Conservation (phyloP, 2,113 vertebrate species). For the Gadus chalcogrammus region DNA sequence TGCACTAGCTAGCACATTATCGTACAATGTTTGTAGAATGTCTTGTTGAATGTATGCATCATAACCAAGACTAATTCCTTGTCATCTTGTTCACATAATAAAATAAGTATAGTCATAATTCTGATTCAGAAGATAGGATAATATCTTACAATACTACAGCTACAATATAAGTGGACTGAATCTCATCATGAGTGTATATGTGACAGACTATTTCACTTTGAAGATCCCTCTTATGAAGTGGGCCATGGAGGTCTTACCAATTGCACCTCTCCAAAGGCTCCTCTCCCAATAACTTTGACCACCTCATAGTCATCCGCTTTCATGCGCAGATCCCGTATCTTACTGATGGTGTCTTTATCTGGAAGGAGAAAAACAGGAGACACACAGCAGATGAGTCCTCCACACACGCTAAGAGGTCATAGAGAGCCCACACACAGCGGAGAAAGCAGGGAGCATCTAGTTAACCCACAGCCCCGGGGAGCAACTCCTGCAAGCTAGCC, state of each 20-base stretch:
- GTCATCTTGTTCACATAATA: not conserved
- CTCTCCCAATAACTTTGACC: slow-evolving; percentile 97
- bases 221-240: not conserved
- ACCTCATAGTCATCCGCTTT: slow-evolving; percentile 98
- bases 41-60: too few relatives aligned
- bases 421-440: not conserved
- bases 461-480: not conserved
- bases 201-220: too few relatives aligned
- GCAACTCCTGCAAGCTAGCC: not conserved
- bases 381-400: too few relatives aligned
- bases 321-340: slow-evolving; percentile 96
- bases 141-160: not conserved
- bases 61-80: too few relatives aligned
- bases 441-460: not conserved
- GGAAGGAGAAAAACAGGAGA: slow-evolving; percentile 26
- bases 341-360: slow-evolving; percentile 98
- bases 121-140: not conserved
- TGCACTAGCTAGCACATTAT: too few relatives aligned
- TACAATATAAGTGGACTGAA: too few relatives aligned
- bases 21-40: too few relatives aligned
- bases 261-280: slow-evolving; percentile 97
- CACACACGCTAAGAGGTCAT: too few relatives aligned
- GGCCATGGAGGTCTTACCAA: slow-evolving; percentile 75
- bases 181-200: too few relatives aligned
- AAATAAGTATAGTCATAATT: not conserved